These are phyloP conservation scores for Cuniculus paca DNA, from an alignment of 2,797 vertebrate species.

Conservation along the genomic window DNA sequence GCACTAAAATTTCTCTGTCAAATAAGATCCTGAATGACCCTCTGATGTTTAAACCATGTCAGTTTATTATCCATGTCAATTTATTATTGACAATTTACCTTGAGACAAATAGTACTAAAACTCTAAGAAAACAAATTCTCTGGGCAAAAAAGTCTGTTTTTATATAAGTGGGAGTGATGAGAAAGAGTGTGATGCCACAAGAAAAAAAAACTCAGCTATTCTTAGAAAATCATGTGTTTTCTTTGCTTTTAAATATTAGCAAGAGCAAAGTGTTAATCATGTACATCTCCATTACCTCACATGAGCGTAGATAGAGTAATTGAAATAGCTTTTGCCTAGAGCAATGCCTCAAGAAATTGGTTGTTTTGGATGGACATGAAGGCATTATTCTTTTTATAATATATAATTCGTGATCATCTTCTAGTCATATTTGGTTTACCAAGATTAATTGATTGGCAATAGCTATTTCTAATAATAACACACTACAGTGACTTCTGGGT, in stretches of 20 bases:
- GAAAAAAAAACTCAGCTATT: neutral
- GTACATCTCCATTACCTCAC: neutral
- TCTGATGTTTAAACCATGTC: neutral
- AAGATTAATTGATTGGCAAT: neutral
- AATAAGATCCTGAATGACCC: neutral
- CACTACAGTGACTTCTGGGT: neutral
- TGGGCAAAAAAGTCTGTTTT: neutral
- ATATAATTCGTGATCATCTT: neutral
- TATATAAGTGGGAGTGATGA: neutral
- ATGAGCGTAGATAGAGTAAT: neutral
- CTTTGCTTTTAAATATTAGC: neutral
- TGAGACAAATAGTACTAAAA: neutral
- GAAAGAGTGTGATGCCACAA: neutral
- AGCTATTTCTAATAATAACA: neutral
- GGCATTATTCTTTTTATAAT: neutral
- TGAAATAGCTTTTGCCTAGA: neutral
- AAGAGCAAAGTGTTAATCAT: slow-evolving; percentile 2
- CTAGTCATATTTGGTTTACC: neutral
- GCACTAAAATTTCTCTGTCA: neutral
- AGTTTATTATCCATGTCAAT: neutral
- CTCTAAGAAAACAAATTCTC: neutral
- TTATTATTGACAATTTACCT: neutral
- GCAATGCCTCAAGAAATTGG: neutral
- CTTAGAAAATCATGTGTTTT: neutral
- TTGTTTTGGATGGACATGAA: neutral